Evolutionary conservation across 53 echinoderm and acorn worm species (phyloP).

Genomic region (Holothuria leucospilota): DNA sequence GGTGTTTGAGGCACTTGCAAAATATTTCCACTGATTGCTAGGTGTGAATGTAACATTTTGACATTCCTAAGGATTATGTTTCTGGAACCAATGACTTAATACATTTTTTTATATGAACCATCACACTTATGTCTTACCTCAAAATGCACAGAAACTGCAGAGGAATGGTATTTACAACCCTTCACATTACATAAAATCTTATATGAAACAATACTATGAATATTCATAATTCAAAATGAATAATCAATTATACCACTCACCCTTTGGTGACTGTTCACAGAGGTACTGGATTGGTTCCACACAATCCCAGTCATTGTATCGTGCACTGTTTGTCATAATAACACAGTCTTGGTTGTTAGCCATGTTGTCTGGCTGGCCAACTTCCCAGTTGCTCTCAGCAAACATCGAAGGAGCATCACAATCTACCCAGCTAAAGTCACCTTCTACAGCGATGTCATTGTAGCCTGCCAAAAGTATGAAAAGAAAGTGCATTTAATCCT

Average conservation of each 20-base stretch:
- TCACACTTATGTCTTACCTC: too few relatives aligned
- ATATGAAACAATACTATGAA: too few relatives aligned
- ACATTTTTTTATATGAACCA: too few relatives aligned
- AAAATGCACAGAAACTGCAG: too few relatives aligned
- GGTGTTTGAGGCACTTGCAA: too few relatives aligned
- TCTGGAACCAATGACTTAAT: too few relatives aligned
- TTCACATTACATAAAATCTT: too few relatives aligned
- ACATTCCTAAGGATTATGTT: too few relatives aligned
- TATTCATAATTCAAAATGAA: too few relatives aligned
- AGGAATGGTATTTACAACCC: too few relatives aligned
- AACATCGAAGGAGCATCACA: conserved; percentile 70
- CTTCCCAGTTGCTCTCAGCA: conserved; percentile 76
- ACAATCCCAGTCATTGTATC: conserved; percentile 83
- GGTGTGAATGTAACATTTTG: too few relatives aligned
- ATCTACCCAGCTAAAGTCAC: conserved; percentile 83
- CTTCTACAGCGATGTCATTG: conserved; percentile 81
- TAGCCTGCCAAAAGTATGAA: conserved; percentile 51
- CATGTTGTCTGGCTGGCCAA: conserved; percentile 75
- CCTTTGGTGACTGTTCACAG: conserved; percentile 78
- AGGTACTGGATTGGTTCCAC: conserved; percentile 68
- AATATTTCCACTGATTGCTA: too few relatives aligned
- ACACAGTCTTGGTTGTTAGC: conserved; percentile 78
- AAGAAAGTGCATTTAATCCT: background rate
- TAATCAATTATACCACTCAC: conserved; percentile 43
- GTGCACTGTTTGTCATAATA: conserved; percentile 66